phyloP scores from a whole-genome alignment of 2,888 invertebrate genomes.

The Zygogramma bicolorata region DNA sequence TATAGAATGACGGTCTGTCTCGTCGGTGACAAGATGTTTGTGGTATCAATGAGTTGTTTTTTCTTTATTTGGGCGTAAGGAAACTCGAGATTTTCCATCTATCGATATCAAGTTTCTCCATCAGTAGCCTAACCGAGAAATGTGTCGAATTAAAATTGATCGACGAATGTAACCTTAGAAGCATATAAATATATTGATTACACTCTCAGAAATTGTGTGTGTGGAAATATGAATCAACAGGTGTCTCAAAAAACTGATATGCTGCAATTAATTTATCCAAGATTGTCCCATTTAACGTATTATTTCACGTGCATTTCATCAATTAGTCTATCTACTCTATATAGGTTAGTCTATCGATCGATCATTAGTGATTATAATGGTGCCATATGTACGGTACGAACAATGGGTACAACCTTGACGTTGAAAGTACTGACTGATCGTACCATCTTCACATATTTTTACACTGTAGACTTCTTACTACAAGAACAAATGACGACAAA shows the following conservation, averaged over 20 bases:
- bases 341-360: too few species aligned
- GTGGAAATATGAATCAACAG: neutral
- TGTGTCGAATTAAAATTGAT: neutral
- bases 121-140: neutral
- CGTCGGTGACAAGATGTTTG: constrained; percentile 29
- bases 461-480: too few species aligned
- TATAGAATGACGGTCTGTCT: constrained; percentile 21
- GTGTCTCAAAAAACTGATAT: neutral
- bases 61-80: neutral
- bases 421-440: too few species aligned
- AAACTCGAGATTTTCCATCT: constrained; percentile 4
- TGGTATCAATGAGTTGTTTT: constrained; percentile 15
- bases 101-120: constrained; percentile 11
- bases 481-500: too few species aligned
- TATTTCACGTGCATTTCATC: too few species aligned
- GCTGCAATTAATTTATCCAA: neutral
- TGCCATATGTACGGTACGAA: too few species aligned
- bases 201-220: neutral
- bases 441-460: too few species aligned
- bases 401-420: too few species aligned
- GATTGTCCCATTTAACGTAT: too few species aligned
- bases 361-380: too few species aligned
- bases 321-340: too few species aligned
- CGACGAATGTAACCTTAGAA: neutral
- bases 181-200: neutral